phyloP scores from a whole-genome alignment of 37 sponge, comb jelly and placozoan species.

The Crambe crambe region DNA sequence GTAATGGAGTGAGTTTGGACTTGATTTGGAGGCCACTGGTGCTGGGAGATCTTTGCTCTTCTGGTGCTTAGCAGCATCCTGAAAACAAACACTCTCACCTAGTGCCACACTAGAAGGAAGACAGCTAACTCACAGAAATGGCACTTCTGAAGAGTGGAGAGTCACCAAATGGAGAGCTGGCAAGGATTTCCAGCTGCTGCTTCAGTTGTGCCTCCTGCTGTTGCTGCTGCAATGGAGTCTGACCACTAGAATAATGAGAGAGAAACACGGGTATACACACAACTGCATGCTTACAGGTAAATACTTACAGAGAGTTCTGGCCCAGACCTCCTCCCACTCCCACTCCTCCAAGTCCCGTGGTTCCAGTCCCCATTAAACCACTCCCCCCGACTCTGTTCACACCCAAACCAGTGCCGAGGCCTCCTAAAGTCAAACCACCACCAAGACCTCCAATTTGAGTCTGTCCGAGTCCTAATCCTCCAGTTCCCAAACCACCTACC shows the following conservation, averaged over 20 bases:
- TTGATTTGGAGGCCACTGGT: conserved; percentile 25
- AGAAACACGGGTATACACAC: neutral
- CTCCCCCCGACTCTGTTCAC: conserved; percentile 3
- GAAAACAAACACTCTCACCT: neutral
- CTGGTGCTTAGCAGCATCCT: conserved; percentile 55
- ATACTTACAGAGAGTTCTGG: neutral
- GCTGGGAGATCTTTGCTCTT: conserved; percentile 26
- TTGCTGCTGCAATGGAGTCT: conserved; percentile 2
- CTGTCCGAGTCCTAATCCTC: neutral
- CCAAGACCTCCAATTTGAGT: conserved; percentile 4
- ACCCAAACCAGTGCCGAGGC: conserved; percentile 17
- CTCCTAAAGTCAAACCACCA: conserved; percentile 40
- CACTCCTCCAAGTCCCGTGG: no score
- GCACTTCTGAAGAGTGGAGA: conserved; percentile 91
- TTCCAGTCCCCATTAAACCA: neutral
- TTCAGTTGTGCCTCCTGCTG: conserved; percentile 53
- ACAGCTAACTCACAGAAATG: conserved; percentile 40
- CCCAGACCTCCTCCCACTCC: neutral
- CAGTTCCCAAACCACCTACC: conserved; percentile 23
- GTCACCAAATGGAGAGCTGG: conserved; percentile 89
- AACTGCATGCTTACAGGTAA: neutral
- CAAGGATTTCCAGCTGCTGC: conserved; percentile 73
- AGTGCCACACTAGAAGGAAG: neutral
- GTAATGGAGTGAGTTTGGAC: conserved; percentile 61
- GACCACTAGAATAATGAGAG: neutral